phyloP scores from a whole-genome alignment of 2,888 invertebrate genomes.

The Caenorhabditis sp. region DNA sequence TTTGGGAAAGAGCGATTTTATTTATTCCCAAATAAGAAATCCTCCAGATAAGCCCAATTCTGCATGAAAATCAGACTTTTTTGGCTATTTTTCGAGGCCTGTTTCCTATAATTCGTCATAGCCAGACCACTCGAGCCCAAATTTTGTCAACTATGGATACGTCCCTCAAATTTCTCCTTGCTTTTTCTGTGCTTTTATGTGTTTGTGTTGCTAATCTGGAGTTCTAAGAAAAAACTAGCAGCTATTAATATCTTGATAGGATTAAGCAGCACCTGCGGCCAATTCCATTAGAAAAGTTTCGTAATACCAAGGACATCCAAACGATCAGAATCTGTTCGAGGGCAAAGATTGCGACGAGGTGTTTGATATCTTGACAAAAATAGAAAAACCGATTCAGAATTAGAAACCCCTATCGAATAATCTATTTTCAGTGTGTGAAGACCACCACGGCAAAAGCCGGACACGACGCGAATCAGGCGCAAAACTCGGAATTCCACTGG shows the following conservation, averaged over 20 bases:
- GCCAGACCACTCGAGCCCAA: too few relatives aligned
- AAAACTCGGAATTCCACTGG: slow-evolving; percentile 47
- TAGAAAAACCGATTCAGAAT: neutral
- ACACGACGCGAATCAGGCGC: slow-evolving; percentile 32
- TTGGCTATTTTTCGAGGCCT: too few relatives aligned
- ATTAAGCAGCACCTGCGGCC: neutral
- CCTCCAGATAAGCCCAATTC: too few relatives aligned
- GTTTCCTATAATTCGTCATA: too few relatives aligned
- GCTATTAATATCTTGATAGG: neutral
- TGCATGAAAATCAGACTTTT: too few relatives aligned
- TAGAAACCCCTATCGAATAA: neutral
- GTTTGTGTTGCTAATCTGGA: neutral
- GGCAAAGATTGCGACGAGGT: slow-evolving; percentile 4
- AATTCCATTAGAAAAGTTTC: neutral
- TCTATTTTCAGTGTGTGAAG: slow-evolving; percentile 49
- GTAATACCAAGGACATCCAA: too few relatives aligned
- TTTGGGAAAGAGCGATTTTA: too few relatives aligned
- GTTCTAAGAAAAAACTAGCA: too few relatives aligned
- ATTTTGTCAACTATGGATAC: too few relatives aligned
- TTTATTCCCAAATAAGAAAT: too few relatives aligned
- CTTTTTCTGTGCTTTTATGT: neutral
- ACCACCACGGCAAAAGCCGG: slow-evolving; percentile 22
- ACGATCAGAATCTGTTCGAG: slow-evolving; percentile 3
- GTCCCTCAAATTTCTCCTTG: too few relatives aligned
- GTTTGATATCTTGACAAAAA: neutral